Conservation (phyloP, 35 echinoderm and acorn worm genomes). For the Apostichopus californicus region DNA sequence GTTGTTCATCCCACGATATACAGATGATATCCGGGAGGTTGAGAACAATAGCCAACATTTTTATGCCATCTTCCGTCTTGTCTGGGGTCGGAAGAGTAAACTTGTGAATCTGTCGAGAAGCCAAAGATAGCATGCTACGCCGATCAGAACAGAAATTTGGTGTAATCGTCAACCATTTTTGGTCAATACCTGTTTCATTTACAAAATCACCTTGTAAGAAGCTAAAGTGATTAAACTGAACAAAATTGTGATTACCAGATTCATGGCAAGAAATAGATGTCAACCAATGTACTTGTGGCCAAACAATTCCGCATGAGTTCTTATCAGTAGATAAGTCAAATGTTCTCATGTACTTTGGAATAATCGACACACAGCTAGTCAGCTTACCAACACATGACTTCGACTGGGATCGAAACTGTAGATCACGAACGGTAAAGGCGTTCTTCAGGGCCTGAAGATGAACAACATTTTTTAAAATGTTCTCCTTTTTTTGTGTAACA, state of each 20-base stretch:
- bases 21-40: background rate
- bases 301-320: background rate
- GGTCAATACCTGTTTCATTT: background rate
- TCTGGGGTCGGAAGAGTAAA: background rate
- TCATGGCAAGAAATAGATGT: background rate
- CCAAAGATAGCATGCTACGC: background rate
- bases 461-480: background rate
- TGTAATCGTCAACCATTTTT: background rate
- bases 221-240: background rate
- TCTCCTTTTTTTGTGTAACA: background rate
- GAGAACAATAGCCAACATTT: background rate
- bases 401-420: background rate
- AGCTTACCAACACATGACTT: background rate
- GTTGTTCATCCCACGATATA: slow-evolving; percentile 6
- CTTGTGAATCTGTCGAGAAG: background rate
- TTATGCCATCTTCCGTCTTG: background rate
- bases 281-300: background rate
- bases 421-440: background rate
- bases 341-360: background rate
- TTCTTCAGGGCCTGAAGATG: background rate
- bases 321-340: background rate
- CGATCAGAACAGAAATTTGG: background rate
- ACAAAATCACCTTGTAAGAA: background rate
- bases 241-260: background rate
- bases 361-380: background rate